Evolutionary conservation across 2,797 vertebrate genomes (phyloP).

Genomic region (Rhadinocentrus ornatus): DNA sequence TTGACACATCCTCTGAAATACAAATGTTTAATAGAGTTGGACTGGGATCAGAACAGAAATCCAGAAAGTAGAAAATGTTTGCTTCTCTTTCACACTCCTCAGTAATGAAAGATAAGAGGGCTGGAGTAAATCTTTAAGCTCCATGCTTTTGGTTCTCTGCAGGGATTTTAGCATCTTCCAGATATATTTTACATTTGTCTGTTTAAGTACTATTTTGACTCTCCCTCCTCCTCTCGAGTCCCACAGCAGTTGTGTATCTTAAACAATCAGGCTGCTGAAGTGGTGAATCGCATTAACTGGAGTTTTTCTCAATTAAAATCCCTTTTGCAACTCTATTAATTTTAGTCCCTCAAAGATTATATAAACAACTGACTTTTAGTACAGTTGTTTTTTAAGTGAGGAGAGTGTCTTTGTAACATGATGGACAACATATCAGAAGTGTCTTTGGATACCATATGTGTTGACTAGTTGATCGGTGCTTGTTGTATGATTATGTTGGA

Average conservation of each 20-base stretch:
- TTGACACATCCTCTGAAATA: constrained; percentile 75
- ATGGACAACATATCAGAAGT: constrained; percentile 20
- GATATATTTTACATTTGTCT: constrained; percentile 78
- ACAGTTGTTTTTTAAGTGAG: constrained; percentile 26
- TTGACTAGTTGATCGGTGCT: constrained; percentile 70
- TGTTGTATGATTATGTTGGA: constrained; percentile 66
- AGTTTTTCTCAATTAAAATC: constrained; percentile 37
- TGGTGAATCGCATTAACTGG: constrained; percentile 55
- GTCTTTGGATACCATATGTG: constrained; percentile 41
- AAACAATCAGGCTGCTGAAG: constrained; percentile 56
- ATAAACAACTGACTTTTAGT: constrained; percentile 45
- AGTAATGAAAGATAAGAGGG: constrained; percentile 83
- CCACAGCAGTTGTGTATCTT: constrained; percentile 51
- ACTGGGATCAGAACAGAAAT: constrained; percentile 81
- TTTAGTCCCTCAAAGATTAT: constrained; percentile 40
- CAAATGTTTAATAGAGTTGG: constrained; percentile 81
- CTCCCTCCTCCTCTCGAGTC: constrained; percentile 54
- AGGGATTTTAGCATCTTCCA: constrained; percentile 81
- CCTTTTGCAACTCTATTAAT: constrained; percentile 43
- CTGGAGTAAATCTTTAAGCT: constrained; percentile 83
- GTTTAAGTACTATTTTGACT: constrained; percentile 59
- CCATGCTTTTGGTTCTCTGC: constrained; percentile 79
- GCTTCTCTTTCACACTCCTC: constrained; percentile 76
- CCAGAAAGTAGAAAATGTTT: constrained; percentile 79
- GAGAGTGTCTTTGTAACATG: constrained; percentile 14